Evolutionary conservation across 2,888 invertebrate genomes (phyloP).

Genomic region (Erebia aethiops): DNA sequence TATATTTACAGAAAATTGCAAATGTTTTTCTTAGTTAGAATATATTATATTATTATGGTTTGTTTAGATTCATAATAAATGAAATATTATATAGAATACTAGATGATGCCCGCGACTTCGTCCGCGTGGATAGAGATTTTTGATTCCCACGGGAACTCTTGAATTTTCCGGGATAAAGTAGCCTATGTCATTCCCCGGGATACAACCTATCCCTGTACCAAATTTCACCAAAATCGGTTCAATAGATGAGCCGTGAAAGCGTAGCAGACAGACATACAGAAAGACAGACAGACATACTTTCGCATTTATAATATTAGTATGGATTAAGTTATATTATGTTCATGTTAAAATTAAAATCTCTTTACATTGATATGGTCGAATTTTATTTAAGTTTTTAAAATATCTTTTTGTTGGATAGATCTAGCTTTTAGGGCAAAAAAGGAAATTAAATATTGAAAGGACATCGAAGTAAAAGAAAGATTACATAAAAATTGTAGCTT

Average conservation of each 20-base stretch:
- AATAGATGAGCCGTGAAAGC: too few species aligned
- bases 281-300: too few species aligned
- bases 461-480: conserved; percentile 40
- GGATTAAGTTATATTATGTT: background rate
- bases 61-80: background rate
- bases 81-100: too few species aligned
- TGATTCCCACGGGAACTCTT: too few species aligned
- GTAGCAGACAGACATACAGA: too few species aligned
- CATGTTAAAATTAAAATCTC: background rate
- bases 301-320: too few species aligned
- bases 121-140: too few species aligned
- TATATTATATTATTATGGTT: background rate
- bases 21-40: background rate
- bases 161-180: too few species aligned
- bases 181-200: too few species aligned
- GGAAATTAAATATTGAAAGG: conserved; percentile 2
- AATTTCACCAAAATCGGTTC: too few species aligned
- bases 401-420: background rate
- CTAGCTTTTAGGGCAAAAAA: background rate
- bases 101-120: too few species aligned
- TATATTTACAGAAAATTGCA: conserved; percentile 9
- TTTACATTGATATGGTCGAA: background rate
- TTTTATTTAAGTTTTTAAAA: background rate
- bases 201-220: too few species aligned
- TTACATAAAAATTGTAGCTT: conserved; percentile 35